Evolutionary conservation across 2,888 invertebrate genomes (phyloP).

Genomic region (Beris chalybata): DNA sequence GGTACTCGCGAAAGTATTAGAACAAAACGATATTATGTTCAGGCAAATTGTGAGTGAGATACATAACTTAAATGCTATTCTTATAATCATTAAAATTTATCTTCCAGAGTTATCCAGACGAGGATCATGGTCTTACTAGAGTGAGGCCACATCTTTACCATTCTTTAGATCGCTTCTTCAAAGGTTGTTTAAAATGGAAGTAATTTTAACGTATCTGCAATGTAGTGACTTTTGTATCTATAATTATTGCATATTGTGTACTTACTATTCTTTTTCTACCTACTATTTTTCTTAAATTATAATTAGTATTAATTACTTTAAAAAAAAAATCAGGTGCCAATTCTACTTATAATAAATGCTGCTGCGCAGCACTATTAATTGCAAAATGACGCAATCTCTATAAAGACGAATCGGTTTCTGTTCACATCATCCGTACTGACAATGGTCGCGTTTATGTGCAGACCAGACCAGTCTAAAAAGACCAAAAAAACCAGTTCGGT

Average conservation of each 20-base stretch:
- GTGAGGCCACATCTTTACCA: conserved; percentile 88
- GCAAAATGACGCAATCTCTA: too few species aligned
- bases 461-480: too few species aligned
- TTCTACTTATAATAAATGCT: too few species aligned
- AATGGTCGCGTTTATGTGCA: too few species aligned
- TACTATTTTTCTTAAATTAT: neutral
- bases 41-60: conserved; percentile 76
- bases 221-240: neutral
- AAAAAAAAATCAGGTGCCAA: too few species aligned
- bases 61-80: neutral
- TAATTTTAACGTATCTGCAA: neutral
- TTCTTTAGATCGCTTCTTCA: conserved; percentile 81
- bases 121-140: conserved; percentile 82
- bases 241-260: neutral
- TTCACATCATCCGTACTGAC: too few species aligned
- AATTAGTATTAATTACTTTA: too few species aligned
- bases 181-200: conserved; percentile 49
- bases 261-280: neutral
- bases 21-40: conserved; percentile 84
- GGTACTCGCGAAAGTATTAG: conserved; percentile 84
- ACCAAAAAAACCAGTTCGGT: too few species aligned
- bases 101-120: conserved; percentile 87
- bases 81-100: conserved; percentile 23
- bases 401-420: too few species aligned
- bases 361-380: too few species aligned